A percentile compares a stretch with the other conserved stretches of the same genome.
Conservation (phyloP, 2,113 vertebrate genomes). For the Clarias gariepinus region DNA sequence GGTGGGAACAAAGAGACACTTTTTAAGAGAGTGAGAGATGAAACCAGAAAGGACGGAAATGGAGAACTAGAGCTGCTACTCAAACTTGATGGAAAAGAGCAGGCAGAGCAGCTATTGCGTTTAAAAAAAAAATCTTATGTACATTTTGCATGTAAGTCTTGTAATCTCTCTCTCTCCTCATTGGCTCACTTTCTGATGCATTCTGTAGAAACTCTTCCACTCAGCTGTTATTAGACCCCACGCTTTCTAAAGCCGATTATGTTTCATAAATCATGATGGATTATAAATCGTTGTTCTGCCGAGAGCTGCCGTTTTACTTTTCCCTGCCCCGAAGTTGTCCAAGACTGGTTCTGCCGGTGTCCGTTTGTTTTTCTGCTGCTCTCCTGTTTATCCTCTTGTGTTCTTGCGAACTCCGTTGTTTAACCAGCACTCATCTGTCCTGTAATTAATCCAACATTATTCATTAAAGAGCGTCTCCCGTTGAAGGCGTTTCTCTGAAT, state of each 20-base stretch:
- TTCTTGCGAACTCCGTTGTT: neutral
- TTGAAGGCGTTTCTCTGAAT: neutral
- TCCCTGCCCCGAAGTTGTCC: neutral
- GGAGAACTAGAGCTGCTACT: neutral
- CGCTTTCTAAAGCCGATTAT: neutral
- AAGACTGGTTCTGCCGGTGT: neutral
- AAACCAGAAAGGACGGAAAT: constrained; percentile 1
- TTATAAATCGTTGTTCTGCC: neutral
- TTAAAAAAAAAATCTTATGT: neutral
- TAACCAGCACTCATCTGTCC: neutral
- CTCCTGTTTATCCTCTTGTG: neutral
- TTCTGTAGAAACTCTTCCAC: neutral
- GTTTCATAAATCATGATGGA: neutral
- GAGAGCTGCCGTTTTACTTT: neutral
- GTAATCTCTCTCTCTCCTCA: neutral
- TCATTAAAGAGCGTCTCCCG: neutral
- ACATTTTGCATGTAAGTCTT: neutral
- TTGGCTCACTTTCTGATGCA: neutral
- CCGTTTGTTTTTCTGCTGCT: neutral
- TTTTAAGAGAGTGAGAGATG: neutral
- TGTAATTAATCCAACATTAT: neutral
- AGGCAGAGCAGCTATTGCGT: neutral
- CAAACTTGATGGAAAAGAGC: neutral
- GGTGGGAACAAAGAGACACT: constrained; percentile 38
- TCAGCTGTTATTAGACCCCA: neutral